phyloP scores from a whole-genome alignment of 2,888 invertebrate genomes.

The Apotomis betuletana region DNA sequence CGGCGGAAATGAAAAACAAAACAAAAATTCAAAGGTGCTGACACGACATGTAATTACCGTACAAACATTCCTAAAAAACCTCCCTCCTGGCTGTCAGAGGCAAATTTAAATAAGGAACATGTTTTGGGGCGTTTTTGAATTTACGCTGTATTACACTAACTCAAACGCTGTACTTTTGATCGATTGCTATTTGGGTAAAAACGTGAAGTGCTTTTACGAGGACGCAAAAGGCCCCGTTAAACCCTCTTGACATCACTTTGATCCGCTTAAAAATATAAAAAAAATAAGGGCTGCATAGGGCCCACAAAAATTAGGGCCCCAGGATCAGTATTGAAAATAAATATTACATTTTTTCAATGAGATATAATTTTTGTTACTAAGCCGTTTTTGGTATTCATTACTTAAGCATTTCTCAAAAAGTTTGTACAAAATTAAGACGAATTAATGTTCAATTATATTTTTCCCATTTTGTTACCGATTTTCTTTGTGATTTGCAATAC shows the following conservation, averaged over 20 bases:
- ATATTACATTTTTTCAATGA: conserved; percentile 3
- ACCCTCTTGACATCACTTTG: conserved; percentile 66
- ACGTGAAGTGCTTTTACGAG: conserved; percentile 49
- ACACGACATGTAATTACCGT: neutral
- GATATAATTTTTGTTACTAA: too few relatives aligned
- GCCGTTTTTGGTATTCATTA: too few relatives aligned
- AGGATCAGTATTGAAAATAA: conserved; percentile 45
- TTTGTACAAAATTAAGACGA: too few relatives aligned
- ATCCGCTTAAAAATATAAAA: conserved; percentile 59
- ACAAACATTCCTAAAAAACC: neutral
- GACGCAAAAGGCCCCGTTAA: conserved; percentile 49
- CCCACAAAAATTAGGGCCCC: conserved; percentile 60
- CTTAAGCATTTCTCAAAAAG: too few relatives aligned
- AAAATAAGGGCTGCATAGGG: conserved; percentile 46
- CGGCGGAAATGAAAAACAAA: too few relatives aligned
- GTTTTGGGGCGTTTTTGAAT: conserved; percentile 8
- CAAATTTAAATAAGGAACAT: conserved; percentile 3
- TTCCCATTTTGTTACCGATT: too few relatives aligned
- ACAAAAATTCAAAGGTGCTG: neutral
- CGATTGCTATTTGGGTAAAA: conserved; percentile 39
- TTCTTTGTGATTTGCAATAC: too few relatives aligned
- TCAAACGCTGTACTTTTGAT: conserved; percentile 23
- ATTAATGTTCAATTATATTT: too few relatives aligned
- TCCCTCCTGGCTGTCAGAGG: neutral
- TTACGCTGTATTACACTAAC: conserved; percentile 8